Percentiles rank a stretch among this genome's conserved stretches.
These are phyloP conservation scores for Mamestra brassicae DNA, from an alignment of 2,888 invertebrate species.

Conservation along the genomic window DNA sequence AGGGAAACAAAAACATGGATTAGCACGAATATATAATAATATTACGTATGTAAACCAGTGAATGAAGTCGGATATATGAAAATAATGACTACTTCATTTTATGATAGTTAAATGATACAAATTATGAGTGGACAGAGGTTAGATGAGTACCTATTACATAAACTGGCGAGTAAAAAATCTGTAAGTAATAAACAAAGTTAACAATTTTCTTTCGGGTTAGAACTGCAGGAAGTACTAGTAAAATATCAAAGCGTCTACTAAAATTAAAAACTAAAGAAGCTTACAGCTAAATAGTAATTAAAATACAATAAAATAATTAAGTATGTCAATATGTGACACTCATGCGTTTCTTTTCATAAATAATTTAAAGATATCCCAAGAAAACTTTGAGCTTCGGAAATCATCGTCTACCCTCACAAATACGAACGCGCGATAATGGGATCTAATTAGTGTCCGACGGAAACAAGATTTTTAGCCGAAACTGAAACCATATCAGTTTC, in stretches of 20 bases:
- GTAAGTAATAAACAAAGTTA: slow-evolving; percentile 10
- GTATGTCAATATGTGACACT: not conserved
- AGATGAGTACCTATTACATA: slow-evolving; percentile 14
- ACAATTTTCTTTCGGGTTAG: slow-evolving; percentile 75
- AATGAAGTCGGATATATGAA: not conserved
- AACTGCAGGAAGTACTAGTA: slow-evolving; percentile 36
- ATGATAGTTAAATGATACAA: slow-evolving; percentile 20
- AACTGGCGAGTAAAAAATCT: slow-evolving; percentile 12
- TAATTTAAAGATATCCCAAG: not conserved
- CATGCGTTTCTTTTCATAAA: slow-evolving; percentile 32
- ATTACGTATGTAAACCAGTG: not conserved
- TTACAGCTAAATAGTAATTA: slow-evolving; percentile 1
- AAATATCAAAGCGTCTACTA: slow-evolving; percentile 12
- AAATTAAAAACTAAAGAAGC: slow-evolving; percentile 9
- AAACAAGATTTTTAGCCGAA: too few species aligned
- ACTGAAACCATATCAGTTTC: not conserved
- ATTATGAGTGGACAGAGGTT: slow-evolving; percentile 18
- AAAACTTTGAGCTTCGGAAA: not conserved
- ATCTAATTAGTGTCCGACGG: not conserved
- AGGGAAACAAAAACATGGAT: not conserved
- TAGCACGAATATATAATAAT: slow-evolving; percentile 1
- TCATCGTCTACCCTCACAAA: not conserved
- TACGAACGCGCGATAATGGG: not conserved
- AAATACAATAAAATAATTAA: not conserved
- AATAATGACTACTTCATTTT: slow-evolving; percentile 16